These are phyloP conservation scores for Helicoverpa zea DNA, from an alignment of 1,140 invertebrate genomes.

Conservation along the genomic window DNA sequence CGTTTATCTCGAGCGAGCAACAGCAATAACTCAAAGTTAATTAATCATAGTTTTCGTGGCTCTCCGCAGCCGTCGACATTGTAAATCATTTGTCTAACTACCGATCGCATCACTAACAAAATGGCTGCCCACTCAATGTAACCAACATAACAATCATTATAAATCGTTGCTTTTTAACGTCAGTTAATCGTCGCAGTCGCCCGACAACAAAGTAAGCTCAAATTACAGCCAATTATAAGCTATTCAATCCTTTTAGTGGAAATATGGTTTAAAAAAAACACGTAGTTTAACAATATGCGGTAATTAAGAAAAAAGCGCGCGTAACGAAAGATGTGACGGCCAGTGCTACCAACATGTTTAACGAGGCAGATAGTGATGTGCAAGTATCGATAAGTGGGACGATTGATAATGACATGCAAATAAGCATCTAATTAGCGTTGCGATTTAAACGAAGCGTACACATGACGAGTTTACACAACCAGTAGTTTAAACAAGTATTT, in stretches of 20 bases:
- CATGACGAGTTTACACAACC: constrained; percentile 28
- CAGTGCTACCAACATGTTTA: constrained; percentile 74
- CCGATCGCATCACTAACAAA: constrained; percentile 72
- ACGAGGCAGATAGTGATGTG: constrained; percentile 69
- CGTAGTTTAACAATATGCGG: constrained; percentile 74
- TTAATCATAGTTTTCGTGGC: constrained; percentile 74
- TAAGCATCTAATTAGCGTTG: constrained; percentile 48
- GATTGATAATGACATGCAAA: constrained; percentile 58
- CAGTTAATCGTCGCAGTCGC: constrained; percentile 74
- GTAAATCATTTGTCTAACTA: constrained; percentile 79
- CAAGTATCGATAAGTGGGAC: constrained; percentile 57
- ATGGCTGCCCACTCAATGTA: constrained; percentile 68
- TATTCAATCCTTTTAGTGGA: constrained; percentile 82
- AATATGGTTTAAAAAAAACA: constrained; percentile 72
- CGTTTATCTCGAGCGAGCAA: constrained; percentile 15
- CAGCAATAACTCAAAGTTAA: constrained; percentile 56
- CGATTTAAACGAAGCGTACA: constrained; percentile 41
- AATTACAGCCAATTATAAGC: constrained; percentile 86
- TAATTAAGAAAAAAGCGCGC: constrained; percentile 82
- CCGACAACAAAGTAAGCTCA: constrained; percentile 80
- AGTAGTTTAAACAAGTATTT: constrained; percentile 45
- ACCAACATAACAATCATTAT: constrained; percentile 71
- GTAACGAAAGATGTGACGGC: constrained; percentile 80
- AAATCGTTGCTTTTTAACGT: constrained; percentile 76
- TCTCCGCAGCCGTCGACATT: constrained; percentile 62